phyloP scores from a whole-genome alignment of 2,113 vertebrate genomes.

The Phyllopteryx taeniolatus region DNA sequence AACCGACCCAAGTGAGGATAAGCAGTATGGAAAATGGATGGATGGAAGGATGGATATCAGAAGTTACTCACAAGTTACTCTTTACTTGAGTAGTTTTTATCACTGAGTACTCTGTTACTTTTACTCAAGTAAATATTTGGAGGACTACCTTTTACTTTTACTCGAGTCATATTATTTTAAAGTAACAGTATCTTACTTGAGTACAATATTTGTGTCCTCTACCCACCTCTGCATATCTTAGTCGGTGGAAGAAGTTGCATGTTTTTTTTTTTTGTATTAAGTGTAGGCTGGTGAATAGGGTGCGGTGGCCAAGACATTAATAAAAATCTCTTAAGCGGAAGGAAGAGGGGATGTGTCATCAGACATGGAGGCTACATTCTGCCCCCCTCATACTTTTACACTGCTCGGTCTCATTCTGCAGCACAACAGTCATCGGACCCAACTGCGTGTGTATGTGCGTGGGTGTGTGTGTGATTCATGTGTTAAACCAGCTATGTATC shows the following conservation, averaged over 20 bases:
- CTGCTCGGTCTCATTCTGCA: conserved; percentile 19
- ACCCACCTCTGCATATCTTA: not conserved
- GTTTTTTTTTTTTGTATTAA: not conserved
- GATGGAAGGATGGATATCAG: no score
- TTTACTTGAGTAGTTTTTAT: no score
- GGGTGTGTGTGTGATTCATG: conserved; percentile 1
- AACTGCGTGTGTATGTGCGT: not conserved
- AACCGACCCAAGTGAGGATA: no score
- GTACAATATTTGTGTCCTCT: no score
- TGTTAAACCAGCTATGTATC: conserved; percentile 6
- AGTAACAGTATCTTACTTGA: no score
- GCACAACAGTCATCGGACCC: not conserved
- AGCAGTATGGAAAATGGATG: no score
- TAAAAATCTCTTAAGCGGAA: conserved; percentile 52
- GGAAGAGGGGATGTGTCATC: conserved; percentile 58
- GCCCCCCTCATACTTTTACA: not conserved
- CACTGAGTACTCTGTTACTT: no score
- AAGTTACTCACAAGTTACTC: no score
- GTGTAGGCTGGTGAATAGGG: conserved; percentile 29
- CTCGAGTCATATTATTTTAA: no score
- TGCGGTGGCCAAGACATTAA: conserved; percentile 30
- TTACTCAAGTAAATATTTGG: no score
- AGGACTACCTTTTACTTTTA: no score
- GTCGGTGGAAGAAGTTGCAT: not conserved
- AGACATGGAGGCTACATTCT: conserved; percentile 36